Conservation (phyloP, 2,113 vertebrate genomes). For the Lophura nycthemera region DNA sequence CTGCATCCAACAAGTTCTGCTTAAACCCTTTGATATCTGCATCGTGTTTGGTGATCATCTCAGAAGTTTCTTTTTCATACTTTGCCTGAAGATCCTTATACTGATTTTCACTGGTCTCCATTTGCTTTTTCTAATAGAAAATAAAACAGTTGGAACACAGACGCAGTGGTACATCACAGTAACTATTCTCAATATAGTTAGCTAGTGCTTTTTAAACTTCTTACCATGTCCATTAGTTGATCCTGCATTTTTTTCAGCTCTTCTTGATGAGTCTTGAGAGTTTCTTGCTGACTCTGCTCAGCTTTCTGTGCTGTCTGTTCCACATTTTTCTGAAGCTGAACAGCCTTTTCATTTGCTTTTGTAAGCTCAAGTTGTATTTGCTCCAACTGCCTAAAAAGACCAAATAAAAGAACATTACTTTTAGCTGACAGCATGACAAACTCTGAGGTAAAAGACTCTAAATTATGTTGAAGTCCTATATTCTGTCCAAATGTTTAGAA, state of each 20-base stretch:
- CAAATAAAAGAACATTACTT: constrained; percentile 27
- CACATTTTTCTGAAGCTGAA: constrained; percentile 80
- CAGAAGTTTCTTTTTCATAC: constrained; percentile 77
- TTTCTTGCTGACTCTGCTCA: constrained; percentile 81
- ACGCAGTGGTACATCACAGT: neutral
- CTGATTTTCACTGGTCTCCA: constrained; percentile 68
- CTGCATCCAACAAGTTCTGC: constrained; percentile 69
- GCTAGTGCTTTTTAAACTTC: neutral
- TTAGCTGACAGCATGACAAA: constrained; percentile 17
- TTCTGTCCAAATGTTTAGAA: neutral
- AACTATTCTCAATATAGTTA: neutral
- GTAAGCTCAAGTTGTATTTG: constrained; percentile 86
- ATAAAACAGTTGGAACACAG: neutral
- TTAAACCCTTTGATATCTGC: constrained; percentile 76
- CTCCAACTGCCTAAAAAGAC: constrained; percentile 84
- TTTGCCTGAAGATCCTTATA: constrained; percentile 81
- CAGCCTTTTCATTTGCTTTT: constrained; percentile 84
- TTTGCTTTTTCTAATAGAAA: constrained; percentile 74
- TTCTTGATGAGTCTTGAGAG: constrained; percentile 74
- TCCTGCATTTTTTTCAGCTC: constrained; percentile 81
- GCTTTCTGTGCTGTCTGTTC: constrained; percentile 80
- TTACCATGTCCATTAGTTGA: constrained; percentile 85
- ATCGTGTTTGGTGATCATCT: constrained; percentile 76
- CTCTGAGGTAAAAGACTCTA: neutral
- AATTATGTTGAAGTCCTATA: neutral